Evolutionary conservation across 2,888 invertebrate species (phyloP), one percentile per base, ranked within the genome.

Genomic region (Desoria tigrina): DNA sequence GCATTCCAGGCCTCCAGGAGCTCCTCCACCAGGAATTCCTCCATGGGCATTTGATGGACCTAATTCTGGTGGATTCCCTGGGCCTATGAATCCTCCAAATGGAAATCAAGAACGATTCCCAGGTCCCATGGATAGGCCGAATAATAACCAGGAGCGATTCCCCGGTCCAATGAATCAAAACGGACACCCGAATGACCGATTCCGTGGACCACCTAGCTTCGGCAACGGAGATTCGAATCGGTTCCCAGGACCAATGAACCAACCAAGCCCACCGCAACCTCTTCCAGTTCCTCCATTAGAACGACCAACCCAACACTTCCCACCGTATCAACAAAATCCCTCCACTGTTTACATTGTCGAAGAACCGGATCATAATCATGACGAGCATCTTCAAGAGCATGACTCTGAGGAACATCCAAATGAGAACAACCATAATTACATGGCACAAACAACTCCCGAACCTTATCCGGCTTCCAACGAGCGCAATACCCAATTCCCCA

Each of bases 401-500:
- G 45, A 18, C 6, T 21, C 45, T 21, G 9, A 45, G n/a, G n/a
- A 16, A n/a, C n/a, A 45, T 45, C 45, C n/a, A n/a, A n/a, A n/a
- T n/a, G n/a, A n/a, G n/a, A n/a, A 45, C 45, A 9, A 6, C 21
- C 55, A 55, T 27, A 32, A 55, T 3, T 16, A 18, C 27, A 23
- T 14, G 42, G 3, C 9, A 23, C n/a, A 26, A 21, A 24, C 26
- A 23, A 23, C 51, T 9, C 27, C 39, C 42, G 16, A 32, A 21
- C 14, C 24, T 14, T 16, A 26, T 26, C 23, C 7, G 4, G 7
- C n/a, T 26, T 55, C 55, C 32, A n/a, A 55, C 6, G 27, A 45
- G 45, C 21, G 6, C 21, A 16, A 45, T 6, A 45, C 24, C 39
- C 18, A 57, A 37, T n/a, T 23, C 18, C 72, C 72, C 1, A 67